Conservation (phyloP, 1,140 invertebrate species). For the Brachionus asplanchnoidis region DNA sequence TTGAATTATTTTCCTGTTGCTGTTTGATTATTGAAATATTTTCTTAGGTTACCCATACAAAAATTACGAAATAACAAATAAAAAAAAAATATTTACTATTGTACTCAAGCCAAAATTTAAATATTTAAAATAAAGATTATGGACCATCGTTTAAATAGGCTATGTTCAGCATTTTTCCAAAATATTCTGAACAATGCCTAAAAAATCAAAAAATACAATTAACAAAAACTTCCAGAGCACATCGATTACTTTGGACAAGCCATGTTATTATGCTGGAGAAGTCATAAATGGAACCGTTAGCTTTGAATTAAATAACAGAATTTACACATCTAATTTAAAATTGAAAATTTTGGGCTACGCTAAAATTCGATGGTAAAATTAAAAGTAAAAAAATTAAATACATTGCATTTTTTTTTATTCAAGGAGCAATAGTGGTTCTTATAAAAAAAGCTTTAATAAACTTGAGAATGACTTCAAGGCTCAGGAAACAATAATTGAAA, state of each 20-base stretch:
- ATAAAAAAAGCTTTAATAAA: background rate
- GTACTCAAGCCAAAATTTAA: background rate
- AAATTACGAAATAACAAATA: background rate
- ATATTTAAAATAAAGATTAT: background rate
- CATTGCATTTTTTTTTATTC: background rate
- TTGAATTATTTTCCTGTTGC: background rate
- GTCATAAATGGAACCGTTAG: background rate
- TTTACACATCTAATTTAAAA: conserved; percentile 1
- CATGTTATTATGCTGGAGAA: background rate
- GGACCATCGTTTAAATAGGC: background rate
- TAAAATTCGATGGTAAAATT: conserved; percentile 33
- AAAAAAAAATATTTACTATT: conserved; percentile 11
- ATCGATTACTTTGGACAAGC: background rate
- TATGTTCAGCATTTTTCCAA: background rate
- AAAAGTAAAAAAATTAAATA: background rate
- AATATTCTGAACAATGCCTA: background rate
- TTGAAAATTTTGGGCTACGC: conserved; percentile 5
- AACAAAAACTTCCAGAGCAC: background rate
- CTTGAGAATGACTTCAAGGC: conserved; percentile 27
- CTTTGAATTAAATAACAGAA: background rate
- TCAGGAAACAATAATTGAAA: conserved; percentile 19
- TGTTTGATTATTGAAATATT: conserved; percentile 4
- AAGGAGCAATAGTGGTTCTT: conserved; percentile 18
- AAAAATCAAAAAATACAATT: conserved; percentile 23
- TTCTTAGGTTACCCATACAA: background rate